Evolutionary conservation across 2,888 invertebrate genomes (phyloP).

Genomic region (Fissipunctia ypsillon): DNA sequence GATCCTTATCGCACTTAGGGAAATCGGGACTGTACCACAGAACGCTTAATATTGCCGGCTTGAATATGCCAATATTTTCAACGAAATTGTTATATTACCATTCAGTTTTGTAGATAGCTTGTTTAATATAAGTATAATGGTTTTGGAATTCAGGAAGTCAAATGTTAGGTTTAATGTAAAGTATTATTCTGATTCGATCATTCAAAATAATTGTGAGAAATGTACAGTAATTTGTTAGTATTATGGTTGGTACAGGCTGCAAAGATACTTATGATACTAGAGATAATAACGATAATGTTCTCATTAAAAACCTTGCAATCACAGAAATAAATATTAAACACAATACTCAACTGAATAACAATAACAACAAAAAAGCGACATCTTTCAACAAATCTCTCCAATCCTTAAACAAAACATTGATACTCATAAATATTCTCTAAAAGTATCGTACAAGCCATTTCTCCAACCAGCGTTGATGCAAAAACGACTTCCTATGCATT

Average conservation of each 20-base stretch:
- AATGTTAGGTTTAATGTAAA: constrained; percentile 9
- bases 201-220: constrained; percentile 1
- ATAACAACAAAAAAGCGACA: neutral
- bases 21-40: constrained; percentile 70
- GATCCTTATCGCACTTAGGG: constrained; percentile 79
- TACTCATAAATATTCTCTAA: constrained; percentile 35
- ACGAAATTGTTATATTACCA: constrained; percentile 40
- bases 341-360: neutral
- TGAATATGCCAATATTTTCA: constrained; percentile 60
- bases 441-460: constrained; percentile 36
- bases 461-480: constrained; percentile 34
- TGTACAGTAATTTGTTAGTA: neutral
- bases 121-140: constrained; percentile 23
- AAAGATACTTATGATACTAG: neutral
- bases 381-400: constrained; percentile 1
- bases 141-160: constrained; percentile 27
- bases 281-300: neutral
- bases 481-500: constrained; percentile 56
- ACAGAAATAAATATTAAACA: neutral
- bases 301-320: neutral
- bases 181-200: constrained; percentile 10
- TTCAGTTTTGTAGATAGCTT: constrained; percentile 33
- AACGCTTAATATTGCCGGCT: constrained; percentile 59
- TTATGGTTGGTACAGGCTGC: neutral
- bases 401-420: constrained; percentile 6